Percentiles rank a stretch among this genome's conserved stretches.
These are phyloP conservation scores for Xenops minutus DNA, from an alignment of 2,797 vertebrate species.

Conservation along the genomic window DNA sequence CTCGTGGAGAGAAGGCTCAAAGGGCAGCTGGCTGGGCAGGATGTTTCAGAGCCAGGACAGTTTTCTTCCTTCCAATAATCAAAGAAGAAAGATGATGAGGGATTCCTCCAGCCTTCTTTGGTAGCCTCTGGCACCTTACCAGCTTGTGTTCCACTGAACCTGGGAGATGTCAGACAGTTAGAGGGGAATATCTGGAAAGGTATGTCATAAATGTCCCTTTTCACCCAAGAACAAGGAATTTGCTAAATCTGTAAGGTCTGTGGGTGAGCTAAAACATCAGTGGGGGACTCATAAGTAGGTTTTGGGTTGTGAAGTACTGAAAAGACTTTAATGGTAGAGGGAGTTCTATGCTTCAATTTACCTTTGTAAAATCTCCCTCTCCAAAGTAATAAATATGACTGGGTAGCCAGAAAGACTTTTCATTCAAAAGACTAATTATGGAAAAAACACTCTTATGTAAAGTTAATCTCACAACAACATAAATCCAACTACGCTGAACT, in stretches of 20 bases:
- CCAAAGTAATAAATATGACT: neutral
- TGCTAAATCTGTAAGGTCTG: neutral
- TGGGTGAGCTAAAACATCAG: neutral
- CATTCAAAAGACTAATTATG: neutral
- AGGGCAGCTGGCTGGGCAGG: neutral
- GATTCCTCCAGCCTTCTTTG: neutral
- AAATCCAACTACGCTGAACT: neutral
- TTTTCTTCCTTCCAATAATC: neutral
- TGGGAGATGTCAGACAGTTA: neutral
- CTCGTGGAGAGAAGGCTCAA: neutral
- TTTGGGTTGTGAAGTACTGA: neutral
- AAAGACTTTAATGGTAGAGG: neutral
- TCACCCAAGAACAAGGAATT: neutral
- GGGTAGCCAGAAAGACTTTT: neutral
- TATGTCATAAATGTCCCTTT: neutral
- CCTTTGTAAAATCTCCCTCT: neutral
- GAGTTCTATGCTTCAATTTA: neutral
- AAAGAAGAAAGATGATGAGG: neutral
- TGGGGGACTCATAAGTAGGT: rapidly evolving
- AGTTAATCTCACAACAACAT: neutral
- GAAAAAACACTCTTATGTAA: neutral
- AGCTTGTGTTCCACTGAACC: neutral
- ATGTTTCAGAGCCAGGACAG: neutral
- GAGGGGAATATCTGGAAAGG: neutral
- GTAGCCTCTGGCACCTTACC: neutral